phyloP scores from a whole-genome alignment of 2,888 invertebrate genomes.

The Oligia fasciuncula region DNA sequence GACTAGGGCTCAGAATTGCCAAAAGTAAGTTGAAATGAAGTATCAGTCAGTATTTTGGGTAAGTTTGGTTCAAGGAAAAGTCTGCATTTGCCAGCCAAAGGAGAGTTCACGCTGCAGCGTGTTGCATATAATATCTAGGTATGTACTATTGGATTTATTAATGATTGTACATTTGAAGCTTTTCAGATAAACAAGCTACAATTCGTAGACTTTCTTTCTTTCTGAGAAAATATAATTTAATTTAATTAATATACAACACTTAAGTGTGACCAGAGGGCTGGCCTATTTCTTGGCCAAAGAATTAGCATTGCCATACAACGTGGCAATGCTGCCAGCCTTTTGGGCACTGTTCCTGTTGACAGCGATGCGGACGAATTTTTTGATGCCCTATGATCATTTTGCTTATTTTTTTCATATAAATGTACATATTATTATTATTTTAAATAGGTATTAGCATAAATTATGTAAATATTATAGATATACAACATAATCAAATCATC shows the following conservation, averaged over 20 bases:
- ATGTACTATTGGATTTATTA: neutral
- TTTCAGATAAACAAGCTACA: neutral
- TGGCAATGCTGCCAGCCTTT: too few species aligned
- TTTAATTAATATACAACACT: neutral
- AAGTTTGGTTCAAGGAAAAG: neutral
- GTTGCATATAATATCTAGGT: neutral
- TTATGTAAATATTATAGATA: too few species aligned
- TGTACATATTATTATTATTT: too few species aligned
- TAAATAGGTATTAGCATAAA: too few species aligned
- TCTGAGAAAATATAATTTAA: neutral
- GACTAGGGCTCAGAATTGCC: neutral
- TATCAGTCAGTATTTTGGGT: neutral
- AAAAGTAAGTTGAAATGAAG: neutral
- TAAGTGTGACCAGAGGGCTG: too few species aligned
- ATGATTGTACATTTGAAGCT: neutral
- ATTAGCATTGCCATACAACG: too few species aligned
- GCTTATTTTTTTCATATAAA: too few species aligned
- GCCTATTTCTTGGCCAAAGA: too few species aligned
- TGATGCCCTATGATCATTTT: too few species aligned
- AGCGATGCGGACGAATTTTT: too few species aligned
- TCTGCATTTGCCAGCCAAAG: neutral
- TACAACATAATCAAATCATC: conserved; percentile 27
- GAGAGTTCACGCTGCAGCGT: neutral
- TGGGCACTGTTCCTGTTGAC: too few species aligned
- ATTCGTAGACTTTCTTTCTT: neutral